phyloP scores from a whole-genome alignment of 2,113 vertebrate genomes.

The Catagonus wagneri region DNA sequence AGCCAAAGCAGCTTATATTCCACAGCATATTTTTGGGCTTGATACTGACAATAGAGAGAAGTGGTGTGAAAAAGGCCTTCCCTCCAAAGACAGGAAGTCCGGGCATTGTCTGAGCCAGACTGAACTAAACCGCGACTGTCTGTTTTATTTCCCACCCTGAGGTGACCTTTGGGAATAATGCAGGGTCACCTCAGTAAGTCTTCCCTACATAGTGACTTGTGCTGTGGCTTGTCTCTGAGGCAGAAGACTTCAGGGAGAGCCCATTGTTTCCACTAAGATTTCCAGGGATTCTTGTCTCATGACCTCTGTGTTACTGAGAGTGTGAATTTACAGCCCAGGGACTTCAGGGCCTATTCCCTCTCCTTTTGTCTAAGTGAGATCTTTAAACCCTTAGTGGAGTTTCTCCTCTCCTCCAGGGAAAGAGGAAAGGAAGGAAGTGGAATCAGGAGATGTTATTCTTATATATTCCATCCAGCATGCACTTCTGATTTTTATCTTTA shows the following conservation, averaged over 20 bases:
- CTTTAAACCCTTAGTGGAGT: constrained; percentile 61
- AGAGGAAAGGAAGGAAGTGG: not conserved
- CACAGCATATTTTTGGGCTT: not conserved
- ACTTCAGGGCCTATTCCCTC: constrained; percentile 33
- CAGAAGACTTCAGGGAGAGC: constrained; percentile 14
- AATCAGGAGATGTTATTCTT: not conserved
- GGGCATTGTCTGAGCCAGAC: constrained; percentile 63
- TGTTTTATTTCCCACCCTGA: constrained; percentile 54
- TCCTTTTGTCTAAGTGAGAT: constrained; percentile 75
- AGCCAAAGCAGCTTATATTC: constrained; percentile 56
- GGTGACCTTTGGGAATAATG: constrained; percentile 62
- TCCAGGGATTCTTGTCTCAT: constrained; percentile 67
- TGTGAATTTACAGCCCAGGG: constrained; percentile 61
- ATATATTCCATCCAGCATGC: not conserved
- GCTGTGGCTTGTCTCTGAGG: constrained; percentile 18
- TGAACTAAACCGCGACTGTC: constrained; percentile 14
- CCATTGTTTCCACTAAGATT: constrained; percentile 51
- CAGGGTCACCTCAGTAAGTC: constrained; percentile 13
- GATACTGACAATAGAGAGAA: constrained; percentile 63
- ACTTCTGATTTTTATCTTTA: constrained; percentile 52
- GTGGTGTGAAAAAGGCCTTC: constrained; percentile 64
- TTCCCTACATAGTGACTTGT: not conserved
- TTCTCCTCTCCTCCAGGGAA: constrained; percentile 35
- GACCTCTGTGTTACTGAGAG: not conserved
- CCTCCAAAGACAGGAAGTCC: constrained; percentile 64